Percentiles rank a stretch among this genome's conserved stretches.
Evolutionary conservation across 2,113 vertebrate species (phyloP).

Genomic region (Miniopterus natalensis): DNA sequence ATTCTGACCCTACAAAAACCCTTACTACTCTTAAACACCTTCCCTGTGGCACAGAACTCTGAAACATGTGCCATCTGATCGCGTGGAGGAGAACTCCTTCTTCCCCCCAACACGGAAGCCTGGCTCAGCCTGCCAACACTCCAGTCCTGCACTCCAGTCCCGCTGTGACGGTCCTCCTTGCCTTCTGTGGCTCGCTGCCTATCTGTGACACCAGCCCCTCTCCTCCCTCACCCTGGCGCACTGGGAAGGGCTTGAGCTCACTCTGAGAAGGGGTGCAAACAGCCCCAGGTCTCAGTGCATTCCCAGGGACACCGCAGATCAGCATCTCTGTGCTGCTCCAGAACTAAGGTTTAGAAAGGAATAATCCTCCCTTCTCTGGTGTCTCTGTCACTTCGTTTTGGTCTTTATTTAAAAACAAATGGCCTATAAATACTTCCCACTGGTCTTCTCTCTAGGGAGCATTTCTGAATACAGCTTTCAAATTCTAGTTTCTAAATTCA

Average conservation of each 20-base stretch:
- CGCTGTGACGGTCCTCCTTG: accelerated
- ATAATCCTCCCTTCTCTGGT: not conserved
- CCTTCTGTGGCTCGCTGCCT: not conserved
- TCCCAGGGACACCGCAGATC: accelerated
- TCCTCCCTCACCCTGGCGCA: accelerated
- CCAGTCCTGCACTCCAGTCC: no score
- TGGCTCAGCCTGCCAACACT: accelerated
- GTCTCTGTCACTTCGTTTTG: not conserved
- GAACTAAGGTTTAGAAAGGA: not conserved
- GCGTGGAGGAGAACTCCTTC: no score
- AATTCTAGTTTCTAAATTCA: conserved; percentile 51
- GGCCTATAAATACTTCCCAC: not conserved
- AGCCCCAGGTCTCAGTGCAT: accelerated
- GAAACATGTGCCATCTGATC: accelerated
- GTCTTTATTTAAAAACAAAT: conserved; percentile 28
- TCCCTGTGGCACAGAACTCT: not conserved
- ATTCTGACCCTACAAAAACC: not conserved
- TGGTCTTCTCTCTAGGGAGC: conserved; percentile 37
- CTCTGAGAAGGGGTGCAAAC: accelerated
- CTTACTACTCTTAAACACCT: not conserved
- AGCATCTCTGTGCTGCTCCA: accelerated
- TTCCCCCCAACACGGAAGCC: accelerated
- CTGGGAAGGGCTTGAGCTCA: not conserved
- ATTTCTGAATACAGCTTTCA: conserved; percentile 29
- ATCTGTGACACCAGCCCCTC: not conserved